Conservation (phyloP, 30 jellyfish, hydroid and myxozoan genomes). For the Catostylus mosaicus region DNA sequence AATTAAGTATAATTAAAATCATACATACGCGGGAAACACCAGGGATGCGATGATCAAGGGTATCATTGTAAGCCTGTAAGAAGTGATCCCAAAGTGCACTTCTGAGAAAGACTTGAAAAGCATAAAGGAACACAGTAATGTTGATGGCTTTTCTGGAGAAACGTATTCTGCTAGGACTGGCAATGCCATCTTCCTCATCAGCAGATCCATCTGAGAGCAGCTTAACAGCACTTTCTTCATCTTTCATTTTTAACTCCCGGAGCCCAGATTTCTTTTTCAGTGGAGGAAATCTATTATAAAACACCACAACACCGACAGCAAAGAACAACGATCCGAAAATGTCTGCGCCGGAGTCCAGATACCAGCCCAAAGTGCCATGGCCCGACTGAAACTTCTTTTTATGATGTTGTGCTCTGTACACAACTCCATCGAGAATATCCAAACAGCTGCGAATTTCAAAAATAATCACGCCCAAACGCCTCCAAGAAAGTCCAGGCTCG, state of each 20-base stretch:
- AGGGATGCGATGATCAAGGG: slow-evolving; percentile 59
- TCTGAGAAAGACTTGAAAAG: slow-evolving; percentile 73
- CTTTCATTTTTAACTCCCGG: slow-evolving; percentile 35
- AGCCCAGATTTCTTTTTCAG: slow-evolving; percentile 29
- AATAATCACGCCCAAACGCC: slow-evolving; percentile 72
- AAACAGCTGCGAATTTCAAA: slow-evolving; percentile 75
- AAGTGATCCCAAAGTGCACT: slow-evolving; percentile 97
- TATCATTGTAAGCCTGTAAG: slow-evolving; percentile 63
- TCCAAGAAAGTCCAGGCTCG: slow-evolving; percentile 52
- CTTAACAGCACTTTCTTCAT: slow-evolving; percentile 81
- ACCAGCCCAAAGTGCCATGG: slow-evolving; percentile 90
- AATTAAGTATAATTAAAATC: no score
- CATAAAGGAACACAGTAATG: slow-evolving; percentile 69
- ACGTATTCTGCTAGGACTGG: slow-evolving; percentile 36
- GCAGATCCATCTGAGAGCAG: slow-evolving; percentile 78
- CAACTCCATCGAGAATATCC: slow-evolving; percentile 93
- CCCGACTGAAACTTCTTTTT: slow-evolving; percentile 68
- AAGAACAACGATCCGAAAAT: slow-evolving; percentile 74
- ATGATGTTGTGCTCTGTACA: slow-evolving; percentile 80
- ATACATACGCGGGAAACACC: slow-evolving; percentile 91
- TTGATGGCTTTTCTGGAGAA: slow-evolving; percentile 74
- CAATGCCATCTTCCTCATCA: slow-evolving; percentile 64
- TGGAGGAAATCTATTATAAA: slow-evolving; percentile 79
- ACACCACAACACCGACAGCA: slow-evolving; percentile 59
- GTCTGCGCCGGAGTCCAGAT: slow-evolving; percentile 92